phyloP scores from a whole-genome alignment of 2,888 invertebrate genomes.

The Diarsia mendica region DNA sequence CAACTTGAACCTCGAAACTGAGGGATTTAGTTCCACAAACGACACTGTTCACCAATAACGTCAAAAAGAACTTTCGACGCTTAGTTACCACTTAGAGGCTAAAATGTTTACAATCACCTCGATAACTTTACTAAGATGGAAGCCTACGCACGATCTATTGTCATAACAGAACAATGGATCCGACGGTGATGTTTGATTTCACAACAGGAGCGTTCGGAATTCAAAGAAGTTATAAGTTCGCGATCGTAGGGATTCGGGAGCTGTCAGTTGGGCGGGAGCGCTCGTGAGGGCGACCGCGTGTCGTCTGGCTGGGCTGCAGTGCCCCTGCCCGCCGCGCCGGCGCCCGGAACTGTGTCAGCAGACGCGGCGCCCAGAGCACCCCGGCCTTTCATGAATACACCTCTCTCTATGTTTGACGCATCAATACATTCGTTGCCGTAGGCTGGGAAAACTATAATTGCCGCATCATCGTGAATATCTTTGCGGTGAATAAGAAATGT shows the following conservation, averaged over 20 bases:
- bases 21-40: conserved; percentile 58
- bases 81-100: conserved; percentile 62
- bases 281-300: conserved; percentile 84
- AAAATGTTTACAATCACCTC: conserved; percentile 79
- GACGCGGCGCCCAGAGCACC: conserved; percentile 83
- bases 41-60: conserved; percentile 53
- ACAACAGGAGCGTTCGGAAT: conserved; percentile 65
- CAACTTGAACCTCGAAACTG: conserved; percentile 46
- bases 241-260: conserved; percentile 66
- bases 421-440: conserved; percentile 82
- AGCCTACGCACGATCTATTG: conserved; percentile 84
- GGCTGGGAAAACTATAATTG: conserved; percentile 72
- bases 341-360: conserved; percentile 89
- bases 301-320: conserved; percentile 87
- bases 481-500: conserved; percentile 46
- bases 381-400: conserved; percentile 83
- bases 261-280: conserved; percentile 77
- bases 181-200: conserved; percentile 58
- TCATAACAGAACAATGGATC: conserved; percentile 78
- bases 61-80: conserved; percentile 71
- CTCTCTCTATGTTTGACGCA: conserved; percentile 80
- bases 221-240: conserved; percentile 72
- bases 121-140: conserved; percentile 75
- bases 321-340: conserved; percentile 86
- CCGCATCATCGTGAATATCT: conserved; percentile 62